These are phyloP conservation scores for Elachura formosa DNA, from an alignment of 2,113 vertebrate genomes.

Conservation along the genomic window DNA sequence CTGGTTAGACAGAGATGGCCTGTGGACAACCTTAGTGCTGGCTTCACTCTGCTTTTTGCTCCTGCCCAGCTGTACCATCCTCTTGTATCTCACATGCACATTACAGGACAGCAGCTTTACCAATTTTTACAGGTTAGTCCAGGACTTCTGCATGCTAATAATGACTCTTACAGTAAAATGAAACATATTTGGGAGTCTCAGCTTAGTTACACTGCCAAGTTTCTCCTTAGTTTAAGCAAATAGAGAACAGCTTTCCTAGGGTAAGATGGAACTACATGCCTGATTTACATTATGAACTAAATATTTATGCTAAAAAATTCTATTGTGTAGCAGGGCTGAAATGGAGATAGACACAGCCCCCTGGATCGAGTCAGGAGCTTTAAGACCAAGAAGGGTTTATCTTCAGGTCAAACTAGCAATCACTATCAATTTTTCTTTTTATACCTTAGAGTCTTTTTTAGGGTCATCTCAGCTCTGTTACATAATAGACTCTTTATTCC, in stretches of 20 bases:
- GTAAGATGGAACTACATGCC: not conserved
- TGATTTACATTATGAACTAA: not conserved
- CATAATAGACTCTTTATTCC: not conserved
- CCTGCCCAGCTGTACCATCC: not conserved
- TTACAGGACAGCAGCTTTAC: not conserved
- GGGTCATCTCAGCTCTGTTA: not conserved
- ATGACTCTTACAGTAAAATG: not conserved
- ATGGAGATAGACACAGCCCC: not conserved
- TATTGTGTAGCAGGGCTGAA: not conserved
- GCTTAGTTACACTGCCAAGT: not conserved
- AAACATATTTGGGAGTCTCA: not conserved
- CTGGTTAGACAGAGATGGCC: not conserved
- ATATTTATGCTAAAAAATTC: not conserved
- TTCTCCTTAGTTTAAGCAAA: not conserved
- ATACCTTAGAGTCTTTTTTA: not conserved
- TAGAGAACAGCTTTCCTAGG: not conserved
- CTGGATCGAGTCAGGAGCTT: not conserved
- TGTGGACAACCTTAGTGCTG: rapidly evolving
- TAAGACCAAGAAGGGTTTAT: not conserved
- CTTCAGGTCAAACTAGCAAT: not conserved
- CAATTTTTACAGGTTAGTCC: not conserved
- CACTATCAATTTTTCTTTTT: not conserved
- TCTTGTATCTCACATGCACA: not conserved
- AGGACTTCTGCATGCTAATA: not conserved
- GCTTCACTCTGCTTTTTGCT: not conserved